Evolutionary conservation across 2,797 vertebrate species (phyloP), one percentile per base, ranked within the genome.

Genomic region (Melanotaenia nigrans): DNA sequence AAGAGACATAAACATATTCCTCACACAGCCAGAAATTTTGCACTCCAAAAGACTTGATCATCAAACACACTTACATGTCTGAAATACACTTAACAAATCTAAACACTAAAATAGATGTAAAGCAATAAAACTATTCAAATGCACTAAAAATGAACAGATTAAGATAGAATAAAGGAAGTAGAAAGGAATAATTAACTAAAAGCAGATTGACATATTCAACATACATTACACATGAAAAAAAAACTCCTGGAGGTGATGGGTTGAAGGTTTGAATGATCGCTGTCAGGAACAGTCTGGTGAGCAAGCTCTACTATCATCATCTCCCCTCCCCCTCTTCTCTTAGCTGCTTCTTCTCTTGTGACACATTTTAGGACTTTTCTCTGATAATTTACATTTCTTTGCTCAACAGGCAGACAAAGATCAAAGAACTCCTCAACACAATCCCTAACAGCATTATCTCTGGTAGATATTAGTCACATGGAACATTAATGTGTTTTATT

Each of bases 401-500:
- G 89, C 79, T 68, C 86, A 89, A 85, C 83, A 89, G 64, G 73
- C 82, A 84, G 83, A 86, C 79, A 87, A 88, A 85, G 89, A 91
- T 81, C 82, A 79, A 87, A 85, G 77, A 77, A 86, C 79, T 75
- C 82, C 78, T 63, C 65, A 35, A 77, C 65, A 57, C 81, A 81
- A 63, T 74, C 79, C 74, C 57, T 61, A 77, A 79, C 79, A 65
- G 66, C 64, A 69, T 90, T 88, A 90, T 87, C 86, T 57, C 84
- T 40, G 68, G 73, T 76, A 87, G 77, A 87, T 88, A 89, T 89
- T 86, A 82, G 84, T 91, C 88, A 87, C 84, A 74, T 58, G 67
- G 83, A 81, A 87, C 85, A 86, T 90, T 83, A 82, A 85, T 85
- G 67, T 88, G 82, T 85, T 89, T 91, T 88, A 89, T 89, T 79